Conservation (phyloP, 2,113 vertebrate genomes). For the Amazona guildingii region DNA sequence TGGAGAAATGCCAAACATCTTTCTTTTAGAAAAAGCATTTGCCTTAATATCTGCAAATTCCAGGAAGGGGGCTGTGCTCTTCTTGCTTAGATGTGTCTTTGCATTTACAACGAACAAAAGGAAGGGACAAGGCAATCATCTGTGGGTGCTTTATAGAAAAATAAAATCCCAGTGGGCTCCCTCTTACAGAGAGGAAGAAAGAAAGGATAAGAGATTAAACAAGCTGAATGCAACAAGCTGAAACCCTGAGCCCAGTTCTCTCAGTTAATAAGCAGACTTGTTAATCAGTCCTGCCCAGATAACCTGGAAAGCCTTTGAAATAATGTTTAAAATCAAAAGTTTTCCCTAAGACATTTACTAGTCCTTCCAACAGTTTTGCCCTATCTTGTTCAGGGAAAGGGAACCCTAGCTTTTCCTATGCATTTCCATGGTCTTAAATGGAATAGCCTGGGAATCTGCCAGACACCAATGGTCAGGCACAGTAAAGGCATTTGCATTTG, state of each 20-base stretch:
- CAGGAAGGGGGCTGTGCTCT: constrained; percentile 13
- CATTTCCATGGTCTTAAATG: not conserved
- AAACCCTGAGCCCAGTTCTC: not conserved
- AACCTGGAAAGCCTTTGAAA: not conserved
- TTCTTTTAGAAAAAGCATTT: constrained; percentile 13
- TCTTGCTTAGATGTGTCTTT: constrained; percentile 34
- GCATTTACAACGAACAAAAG: not conserved
- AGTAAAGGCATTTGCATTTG: not conserved
- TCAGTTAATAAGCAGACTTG: not conserved
- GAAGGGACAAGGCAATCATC: not conserved
- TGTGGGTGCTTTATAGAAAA: constrained; percentile 8
- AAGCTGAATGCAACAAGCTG: not conserved
- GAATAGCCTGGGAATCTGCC: not conserved
- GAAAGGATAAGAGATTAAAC: not conserved
- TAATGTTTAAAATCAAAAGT: constrained; percentile 9
- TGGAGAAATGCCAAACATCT: constrained; percentile 42
- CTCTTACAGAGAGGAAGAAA: not conserved
- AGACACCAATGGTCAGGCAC: not conserved
- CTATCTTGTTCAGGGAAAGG: not conserved
- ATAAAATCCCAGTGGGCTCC: not conserved
- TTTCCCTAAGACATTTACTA: not conserved
- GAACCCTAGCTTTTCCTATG: not conserved
- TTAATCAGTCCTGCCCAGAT: not conserved
- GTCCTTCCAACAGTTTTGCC: not conserved
- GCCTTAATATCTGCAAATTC: constrained; percentile 57